Percentiles rank a stretch among this genome's conserved stretches.
Evolutionary conservation across 2,797 vertebrate species (phyloP).

Genomic region (Alectoris magna): DNA sequence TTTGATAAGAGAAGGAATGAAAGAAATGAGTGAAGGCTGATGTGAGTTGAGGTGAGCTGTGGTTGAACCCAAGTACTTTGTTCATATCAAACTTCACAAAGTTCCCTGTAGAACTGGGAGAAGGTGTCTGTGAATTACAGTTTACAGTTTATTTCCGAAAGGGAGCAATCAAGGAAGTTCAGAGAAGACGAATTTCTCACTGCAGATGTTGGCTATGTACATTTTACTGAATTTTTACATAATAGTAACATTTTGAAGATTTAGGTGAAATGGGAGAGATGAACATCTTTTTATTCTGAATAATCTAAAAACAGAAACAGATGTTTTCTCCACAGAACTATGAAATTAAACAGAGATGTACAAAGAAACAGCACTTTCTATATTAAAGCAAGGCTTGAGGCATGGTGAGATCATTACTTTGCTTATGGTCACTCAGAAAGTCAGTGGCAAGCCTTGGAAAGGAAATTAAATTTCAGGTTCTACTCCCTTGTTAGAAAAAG

Average conservation of each 20-base stretch:
- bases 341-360: neutral
- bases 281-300: neutral
- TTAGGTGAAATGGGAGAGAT: neutral
- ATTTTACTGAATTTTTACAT: neutral
- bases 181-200: neutral
- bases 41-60: accelerated
- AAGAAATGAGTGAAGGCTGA: neutral
- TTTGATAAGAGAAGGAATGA: neutral
- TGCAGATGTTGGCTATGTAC: neutral
- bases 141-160: neutral
- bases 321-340: neutral
- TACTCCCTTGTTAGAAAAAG: neutral
- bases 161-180: neutral
- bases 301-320: neutral
- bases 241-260: neutral
- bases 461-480: neutral
- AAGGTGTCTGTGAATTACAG: neutral
- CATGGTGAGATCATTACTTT: neutral
- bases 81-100: neutral
- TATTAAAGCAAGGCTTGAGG: neutral
- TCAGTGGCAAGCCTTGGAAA: neutral
- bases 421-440: neutral
- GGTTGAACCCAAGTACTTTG: neutral
- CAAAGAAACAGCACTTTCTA: neutral
- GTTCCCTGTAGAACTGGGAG: neutral